A percentile compares a stretch with the other conserved stretches of the same genome.
phyloP scores from a whole-genome alignment of 2,113 vertebrate species.

The Gracilinanus agilis region DNA sequence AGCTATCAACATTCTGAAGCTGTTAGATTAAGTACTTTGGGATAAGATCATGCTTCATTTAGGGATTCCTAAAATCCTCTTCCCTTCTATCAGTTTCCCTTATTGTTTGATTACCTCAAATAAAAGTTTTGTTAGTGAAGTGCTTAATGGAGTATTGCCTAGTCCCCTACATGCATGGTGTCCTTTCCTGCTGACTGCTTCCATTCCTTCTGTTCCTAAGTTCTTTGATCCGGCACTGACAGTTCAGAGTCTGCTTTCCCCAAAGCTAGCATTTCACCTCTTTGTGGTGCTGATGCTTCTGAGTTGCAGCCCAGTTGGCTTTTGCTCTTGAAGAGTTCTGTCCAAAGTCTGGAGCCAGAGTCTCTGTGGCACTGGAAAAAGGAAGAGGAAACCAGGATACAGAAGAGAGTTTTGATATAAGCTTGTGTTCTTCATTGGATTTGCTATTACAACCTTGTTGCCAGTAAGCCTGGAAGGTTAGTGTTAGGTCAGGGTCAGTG shows the following conservation, averaged over 20 bases:
- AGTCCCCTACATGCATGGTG: background rate
- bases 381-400: background rate
- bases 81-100: too few relatives aligned
- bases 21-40: too few relatives aligned
- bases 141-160: background rate
- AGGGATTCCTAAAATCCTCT: too few relatives aligned
- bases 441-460: background rate
- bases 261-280: background rate
- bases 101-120: too few relatives aligned
- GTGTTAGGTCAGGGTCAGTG: background rate
- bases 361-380: background rate
- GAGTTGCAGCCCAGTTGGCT: too few relatives aligned
- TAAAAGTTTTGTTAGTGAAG: too few relatives aligned
- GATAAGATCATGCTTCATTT: too few relatives aligned
- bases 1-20: too few relatives aligned
- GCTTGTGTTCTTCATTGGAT: background rate
- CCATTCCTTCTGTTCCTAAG: background rate
- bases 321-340: too few relatives aligned
- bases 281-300: background rate
- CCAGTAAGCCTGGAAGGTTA: background rate
- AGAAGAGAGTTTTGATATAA: background rate
- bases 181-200: background rate
- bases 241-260: background rate
- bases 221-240: background rate
- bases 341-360: background rate